Evolutionary conservation across 2,888 invertebrate genomes (phyloP).

Genomic region (Itoplectis maculator): DNA sequence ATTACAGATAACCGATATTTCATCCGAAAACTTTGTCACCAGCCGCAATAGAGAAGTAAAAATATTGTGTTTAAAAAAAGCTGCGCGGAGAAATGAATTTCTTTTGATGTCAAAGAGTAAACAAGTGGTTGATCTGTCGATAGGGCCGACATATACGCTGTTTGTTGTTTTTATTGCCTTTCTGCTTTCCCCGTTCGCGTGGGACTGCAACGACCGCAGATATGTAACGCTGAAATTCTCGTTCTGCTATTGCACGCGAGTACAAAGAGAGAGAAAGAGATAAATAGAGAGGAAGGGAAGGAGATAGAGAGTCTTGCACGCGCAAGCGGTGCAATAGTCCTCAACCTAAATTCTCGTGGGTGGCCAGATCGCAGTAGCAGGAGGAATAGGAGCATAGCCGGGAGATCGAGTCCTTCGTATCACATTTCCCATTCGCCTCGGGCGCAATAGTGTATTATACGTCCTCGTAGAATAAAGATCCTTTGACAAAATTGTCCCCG

Average conservation of each 20-base stretch:
- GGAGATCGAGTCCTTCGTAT: conserved; percentile 73
- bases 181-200: background rate
- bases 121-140: conserved; percentile 22
- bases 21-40: conserved; percentile 38
- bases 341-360: conserved; percentile 68
- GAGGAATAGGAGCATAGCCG: conserved; percentile 27
- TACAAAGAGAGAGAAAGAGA: conserved; percentile 1
- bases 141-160: background rate
- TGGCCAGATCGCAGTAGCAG: conserved; percentile 28
- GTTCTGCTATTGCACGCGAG: conserved; percentile 11
- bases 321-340: conserved; percentile 71
- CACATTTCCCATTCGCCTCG: conserved; percentile 80
- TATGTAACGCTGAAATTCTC: background rate
- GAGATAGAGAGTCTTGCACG: conserved; percentile 15
- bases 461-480: conserved; percentile 84
- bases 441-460: conserved; percentile 82
- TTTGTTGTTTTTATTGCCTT: conserved; percentile 21
- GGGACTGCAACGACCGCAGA: conserved; percentile 4
- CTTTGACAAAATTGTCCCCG: conserved; percentile 84
- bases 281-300: conserved; percentile 15
- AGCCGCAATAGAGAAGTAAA: background rate
- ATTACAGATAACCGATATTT: conserved; percentile 20
- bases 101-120: conserved; percentile 57
- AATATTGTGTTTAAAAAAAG: background rate
- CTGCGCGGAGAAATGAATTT: conserved; percentile 42